Base-by-base conservation (phyloP, 2,888 invertebrate genomes). In the Drosophila demipolita region DNA sequence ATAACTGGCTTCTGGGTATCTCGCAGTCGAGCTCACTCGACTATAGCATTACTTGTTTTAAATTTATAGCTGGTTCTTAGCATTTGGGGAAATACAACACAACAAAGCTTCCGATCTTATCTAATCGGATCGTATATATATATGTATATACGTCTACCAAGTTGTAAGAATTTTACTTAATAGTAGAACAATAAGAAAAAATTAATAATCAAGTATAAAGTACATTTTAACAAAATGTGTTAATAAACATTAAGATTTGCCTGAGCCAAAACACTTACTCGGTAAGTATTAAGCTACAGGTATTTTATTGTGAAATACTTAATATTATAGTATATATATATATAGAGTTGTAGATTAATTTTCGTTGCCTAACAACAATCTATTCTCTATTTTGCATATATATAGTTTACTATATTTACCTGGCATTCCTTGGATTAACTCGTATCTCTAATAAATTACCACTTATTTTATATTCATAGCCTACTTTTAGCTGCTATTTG, bases 41-140 rank as follows among this genome's bases (percentile, higher is more conserved):
- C 7, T 23, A 23, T 23, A 15, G 20, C 7, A 0, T 23, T 8
- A 33, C n/a, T 29, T 12, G n/a, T 48, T 66, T 20, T 5, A 42
- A n/a, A 50, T 76, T 66, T 74, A 67, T 40, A 45, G 36, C 58
- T 15, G 9, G 32, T 17, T 29, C 61, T 74, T 68, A 67, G 71
- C 23, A 29, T 20, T 42, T 26, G 50, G 33, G 32, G 17, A 64
- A 65, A 54, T 61, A 35, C 3, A 53, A 11, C 26, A 54, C 8
- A 20, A n/a, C n/a, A 40, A 9, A 15, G 17, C 40, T 9, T 52
- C 32, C 49, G 52, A 61, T 53, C 49, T 57, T 48, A 78, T 78
- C 71, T 80, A 38, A 80, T 80, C 76, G 5, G 2, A 26, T 11
- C 32, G 20, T 12, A 15, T 4, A 45, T 11, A n/a, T 5, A n/a